Evolutionary conservation across 2,888 invertebrate species (phyloP).

Genomic region (Aquatica leii): DNA sequence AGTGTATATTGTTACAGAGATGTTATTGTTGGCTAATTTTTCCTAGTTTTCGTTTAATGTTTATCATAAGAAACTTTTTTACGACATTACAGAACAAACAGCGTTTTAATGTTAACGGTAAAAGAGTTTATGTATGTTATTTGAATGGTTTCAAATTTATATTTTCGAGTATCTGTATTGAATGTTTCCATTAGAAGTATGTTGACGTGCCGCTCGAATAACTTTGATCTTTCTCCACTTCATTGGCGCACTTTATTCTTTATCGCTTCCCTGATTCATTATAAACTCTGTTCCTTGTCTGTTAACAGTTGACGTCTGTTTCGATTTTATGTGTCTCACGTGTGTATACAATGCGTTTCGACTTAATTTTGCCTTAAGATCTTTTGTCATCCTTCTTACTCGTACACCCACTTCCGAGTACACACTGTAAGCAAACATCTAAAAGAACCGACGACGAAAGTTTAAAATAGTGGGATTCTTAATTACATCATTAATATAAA

Average conservation of each 20-base stretch:
- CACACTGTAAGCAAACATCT: too few relatives aligned
- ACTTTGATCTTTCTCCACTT: slow-evolving; percentile 58
- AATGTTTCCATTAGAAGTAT: slow-evolving; percentile 52
- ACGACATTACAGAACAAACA: slow-evolving; percentile 25
- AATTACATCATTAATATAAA: too few relatives aligned
- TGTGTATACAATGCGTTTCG: slow-evolving; percentile 47
- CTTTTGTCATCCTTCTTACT: slow-evolving; percentile 23
- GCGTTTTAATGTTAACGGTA: slow-evolving; percentile 27
- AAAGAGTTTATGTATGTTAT: slow-evolving; percentile 38
- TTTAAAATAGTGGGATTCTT: too few relatives aligned
- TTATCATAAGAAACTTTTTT: slow-evolving; percentile 22
- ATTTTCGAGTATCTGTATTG: slow-evolving; percentile 46
- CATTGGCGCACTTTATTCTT: slow-evolving; percentile 58
- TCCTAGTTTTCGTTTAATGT: slow-evolving; percentile 7
- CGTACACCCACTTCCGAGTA: too few relatives aligned
- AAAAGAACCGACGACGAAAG: too few relatives aligned
- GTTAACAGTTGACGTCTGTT: slow-evolving; percentile 58
- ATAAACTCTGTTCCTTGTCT: slow-evolving; percentile 56
- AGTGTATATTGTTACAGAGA: slow-evolving; percentile 39
- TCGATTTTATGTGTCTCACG: slow-evolving; percentile 58
- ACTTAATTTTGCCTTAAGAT: slow-evolving; percentile 37
- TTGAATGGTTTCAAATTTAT: slow-evolving; percentile 38
- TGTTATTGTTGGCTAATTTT: slow-evolving; percentile 29
- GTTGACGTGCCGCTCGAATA: slow-evolving; percentile 49
- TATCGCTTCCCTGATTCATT: slow-evolving; percentile 57